Conservation (phyloP, 2,113 vertebrate genomes). For the Silurus meridionalis region DNA sequence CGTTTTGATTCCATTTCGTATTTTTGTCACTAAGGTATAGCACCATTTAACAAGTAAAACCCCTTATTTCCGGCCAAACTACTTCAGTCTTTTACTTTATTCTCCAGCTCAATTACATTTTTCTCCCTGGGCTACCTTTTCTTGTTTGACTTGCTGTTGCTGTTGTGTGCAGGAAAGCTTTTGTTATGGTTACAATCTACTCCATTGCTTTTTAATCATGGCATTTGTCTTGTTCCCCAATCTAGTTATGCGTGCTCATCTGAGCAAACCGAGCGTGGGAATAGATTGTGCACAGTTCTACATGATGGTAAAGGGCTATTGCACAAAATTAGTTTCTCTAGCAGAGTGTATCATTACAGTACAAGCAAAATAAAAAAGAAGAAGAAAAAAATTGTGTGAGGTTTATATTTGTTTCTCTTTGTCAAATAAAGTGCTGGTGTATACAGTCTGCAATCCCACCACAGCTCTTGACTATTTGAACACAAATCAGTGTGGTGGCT, state of each 20-base stretch:
- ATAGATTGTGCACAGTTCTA: not conserved
- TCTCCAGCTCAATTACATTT: not conserved
- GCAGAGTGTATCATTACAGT: not conserved
- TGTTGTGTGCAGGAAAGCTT: not conserved
- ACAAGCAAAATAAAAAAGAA: not conserved
- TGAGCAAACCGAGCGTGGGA: not conserved
- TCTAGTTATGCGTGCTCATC: not conserved
- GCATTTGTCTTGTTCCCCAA: not conserved
- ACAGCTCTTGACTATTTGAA: not conserved
- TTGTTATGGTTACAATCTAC: not conserved
- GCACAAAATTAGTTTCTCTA: slow-evolving; percentile 6
- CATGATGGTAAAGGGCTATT: not conserved
- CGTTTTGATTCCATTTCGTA: no score
- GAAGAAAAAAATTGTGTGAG: not conserved
- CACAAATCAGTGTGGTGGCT: not conserved
- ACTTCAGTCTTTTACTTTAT: not conserved
- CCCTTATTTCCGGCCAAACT: not conserved
- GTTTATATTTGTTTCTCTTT: not conserved
- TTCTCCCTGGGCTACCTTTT: not conserved
- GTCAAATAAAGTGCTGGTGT: not conserved
- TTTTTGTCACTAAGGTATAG: not conserved
- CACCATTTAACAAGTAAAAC: not conserved
- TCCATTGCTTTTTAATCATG: not conserved
- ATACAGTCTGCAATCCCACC: not conserved
- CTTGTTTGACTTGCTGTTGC: not conserved